Percentiles rank a stretch among this genome's conserved stretches.
phyloP scores from a whole-genome alignment of 1,140 invertebrate species.

The Branchinecta lindahli region DNA sequence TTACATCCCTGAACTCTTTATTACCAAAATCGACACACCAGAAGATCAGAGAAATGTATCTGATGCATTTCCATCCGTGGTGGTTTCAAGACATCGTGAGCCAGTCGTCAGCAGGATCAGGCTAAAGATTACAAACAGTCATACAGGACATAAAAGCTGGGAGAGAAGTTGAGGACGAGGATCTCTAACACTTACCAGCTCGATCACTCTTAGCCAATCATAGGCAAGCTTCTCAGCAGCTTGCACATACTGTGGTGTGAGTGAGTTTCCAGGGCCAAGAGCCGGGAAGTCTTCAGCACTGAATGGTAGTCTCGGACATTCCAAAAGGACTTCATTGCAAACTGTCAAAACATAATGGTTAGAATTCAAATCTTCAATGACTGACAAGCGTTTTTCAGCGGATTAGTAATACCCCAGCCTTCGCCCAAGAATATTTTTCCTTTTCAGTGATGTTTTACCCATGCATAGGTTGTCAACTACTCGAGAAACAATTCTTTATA shows the following conservation, averaged over 20 bases:
- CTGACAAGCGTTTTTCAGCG: neutral
- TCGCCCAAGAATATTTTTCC: neutral
- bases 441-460: neutral
- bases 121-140: too few relatives aligned
- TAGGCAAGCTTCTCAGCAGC: conserved; percentile 1
- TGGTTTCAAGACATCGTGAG: too few relatives aligned
- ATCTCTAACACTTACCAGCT: neutral
- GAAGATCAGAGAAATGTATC: too few relatives aligned
- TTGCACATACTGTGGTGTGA: neutral
- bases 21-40: too few relatives aligned
- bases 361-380: neutral
- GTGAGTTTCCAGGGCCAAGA: neutral
- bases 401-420: neutral
- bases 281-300: neutral
- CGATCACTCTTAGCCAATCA: neutral
- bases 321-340: neutral
- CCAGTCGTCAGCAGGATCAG: too few relatives aligned
- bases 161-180: too few relatives aligned
- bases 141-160: too few relatives aligned
- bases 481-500: neutral
- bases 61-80: too few relatives aligned
- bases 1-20: too few relatives aligned
- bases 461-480: neutral
- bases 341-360: neutral
- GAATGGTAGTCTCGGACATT: neutral